phyloP scores from a whole-genome alignment of 2,797 vertebrate genomes.

The Gambelia wislizenii region DNA sequence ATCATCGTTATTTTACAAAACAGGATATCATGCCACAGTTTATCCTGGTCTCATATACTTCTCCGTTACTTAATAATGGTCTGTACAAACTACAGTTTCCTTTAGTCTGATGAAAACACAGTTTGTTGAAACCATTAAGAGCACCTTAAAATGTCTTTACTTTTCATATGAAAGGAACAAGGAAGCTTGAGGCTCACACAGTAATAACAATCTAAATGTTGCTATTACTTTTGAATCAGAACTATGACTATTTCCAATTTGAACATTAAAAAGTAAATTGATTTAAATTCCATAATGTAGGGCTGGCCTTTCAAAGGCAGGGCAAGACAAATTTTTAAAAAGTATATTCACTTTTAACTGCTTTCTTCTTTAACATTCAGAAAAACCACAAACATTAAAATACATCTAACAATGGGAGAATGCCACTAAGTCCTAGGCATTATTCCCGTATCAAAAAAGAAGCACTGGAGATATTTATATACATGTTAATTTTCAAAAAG shows the following conservation, averaged over 20 bases:
- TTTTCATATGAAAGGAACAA: not conserved
- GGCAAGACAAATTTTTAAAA: not conserved
- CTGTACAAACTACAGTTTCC: not conserved
- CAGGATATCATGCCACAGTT: not conserved
- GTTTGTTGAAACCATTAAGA: not conserved
- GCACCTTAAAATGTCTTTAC: not conserved
- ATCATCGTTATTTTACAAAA: not conserved
- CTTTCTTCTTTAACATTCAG: not conserved
- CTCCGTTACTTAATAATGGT: not conserved
- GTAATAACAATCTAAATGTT: not conserved
- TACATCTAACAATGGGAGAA: not conserved
- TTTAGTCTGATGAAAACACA: not conserved
- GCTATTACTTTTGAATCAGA: not conserved
- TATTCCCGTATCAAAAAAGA: not conserved
- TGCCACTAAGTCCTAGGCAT: not conserved
- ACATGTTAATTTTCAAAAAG: not conserved
- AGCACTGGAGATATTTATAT: not conserved
- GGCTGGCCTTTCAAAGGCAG: not conserved
- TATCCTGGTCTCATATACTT: not conserved
- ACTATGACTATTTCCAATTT: not conserved
- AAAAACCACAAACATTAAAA: not conserved
- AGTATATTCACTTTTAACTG: not conserved
- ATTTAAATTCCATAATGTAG: not conserved
- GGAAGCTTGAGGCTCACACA: not conserved
- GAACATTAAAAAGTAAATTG: not conserved